phyloP scores from a whole-genome alignment of 2,113 vertebrate genomes.

The Euleptes europaea region DNA sequence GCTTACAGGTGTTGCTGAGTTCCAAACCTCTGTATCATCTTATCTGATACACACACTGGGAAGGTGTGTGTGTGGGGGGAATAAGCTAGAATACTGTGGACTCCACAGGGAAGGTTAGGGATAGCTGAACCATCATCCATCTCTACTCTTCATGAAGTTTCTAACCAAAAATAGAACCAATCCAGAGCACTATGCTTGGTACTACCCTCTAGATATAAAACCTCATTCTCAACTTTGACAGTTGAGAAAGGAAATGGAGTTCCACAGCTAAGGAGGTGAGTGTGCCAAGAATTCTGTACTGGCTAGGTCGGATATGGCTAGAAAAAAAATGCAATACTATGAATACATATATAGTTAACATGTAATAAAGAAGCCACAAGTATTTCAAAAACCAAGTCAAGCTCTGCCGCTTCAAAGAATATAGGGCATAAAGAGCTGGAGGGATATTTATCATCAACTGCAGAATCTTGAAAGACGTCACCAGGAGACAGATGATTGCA shows the following conservation, averaged over 20 bases:
- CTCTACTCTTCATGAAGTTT: background rate
- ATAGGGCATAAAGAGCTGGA: background rate
- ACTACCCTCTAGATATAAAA: background rate
- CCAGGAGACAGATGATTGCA: background rate
- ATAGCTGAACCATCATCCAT: background rate
- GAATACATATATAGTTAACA: background rate
- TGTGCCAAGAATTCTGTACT: background rate
- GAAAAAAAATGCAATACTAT: background rate
- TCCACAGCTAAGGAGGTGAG: background rate
- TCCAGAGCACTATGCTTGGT: background rate
- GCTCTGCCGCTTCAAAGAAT: rapidly evolving
- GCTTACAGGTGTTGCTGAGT: background rate
- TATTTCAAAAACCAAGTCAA: slow-evolving; percentile 2
- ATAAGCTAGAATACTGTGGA: background rate
- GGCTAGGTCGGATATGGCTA: background rate
- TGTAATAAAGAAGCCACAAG: background rate
- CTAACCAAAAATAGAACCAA: background rate
- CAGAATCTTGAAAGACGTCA: background rate
- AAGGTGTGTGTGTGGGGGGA: too few relatives aligned
- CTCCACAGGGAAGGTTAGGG: background rate
- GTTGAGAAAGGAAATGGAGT: background rate
- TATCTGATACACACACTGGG: background rate
- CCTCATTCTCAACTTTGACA: background rate
- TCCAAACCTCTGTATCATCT: background rate
- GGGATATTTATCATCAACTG: slow-evolving; percentile 8